A percentile compares a stretch with the other conserved stretches of the same genome.
These are phyloP conservation scores for Choristoneura rosaceana DNA, from an alignment of 2,888 invertebrate species.

Conservation along the genomic window DNA sequence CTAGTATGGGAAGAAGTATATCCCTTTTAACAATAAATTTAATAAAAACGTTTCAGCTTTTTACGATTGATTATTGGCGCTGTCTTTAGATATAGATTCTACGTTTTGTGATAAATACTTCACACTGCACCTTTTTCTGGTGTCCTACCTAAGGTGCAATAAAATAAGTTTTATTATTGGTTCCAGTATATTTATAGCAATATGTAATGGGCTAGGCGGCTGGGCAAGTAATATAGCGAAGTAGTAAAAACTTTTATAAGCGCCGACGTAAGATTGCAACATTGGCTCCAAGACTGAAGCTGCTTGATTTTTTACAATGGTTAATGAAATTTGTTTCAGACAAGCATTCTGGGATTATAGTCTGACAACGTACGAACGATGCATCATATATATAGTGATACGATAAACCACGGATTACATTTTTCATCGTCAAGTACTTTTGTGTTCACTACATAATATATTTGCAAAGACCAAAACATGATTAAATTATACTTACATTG, in stretches of 20 bases:
- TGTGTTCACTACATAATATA: too few relatives aligned
- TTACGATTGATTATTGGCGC: neutral
- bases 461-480: too few relatives aligned
- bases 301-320: slow-evolving; percentile 18
- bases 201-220: slow-evolving; percentile 28
- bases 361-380: too few relatives aligned
- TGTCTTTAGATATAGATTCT: neutral
- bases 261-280: slow-evolving; percentile 30
- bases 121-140: slow-evolving; percentile 23
- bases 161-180: slow-evolving; percentile 36
- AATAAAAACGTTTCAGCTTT: neutral
- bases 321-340: slow-evolving; percentile 10
- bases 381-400: too few relatives aligned
- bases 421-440: too few relatives aligned
- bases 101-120: slow-evolving; percentile 7
- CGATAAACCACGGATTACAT: too few relatives aligned
- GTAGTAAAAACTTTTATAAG: slow-evolving; percentile 40
- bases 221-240: slow-evolving; percentile 28
- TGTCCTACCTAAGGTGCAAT: slow-evolving; percentile 26
- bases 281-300: slow-evolving; percentile 14
- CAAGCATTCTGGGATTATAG: neutral
- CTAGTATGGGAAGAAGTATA: too few relatives aligned
- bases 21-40: too few relatives aligned
- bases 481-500: too few relatives aligned
- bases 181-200: slow-evolving; percentile 22